Evolutionary conservation across 2,888 invertebrate genomes (phyloP), one percentile per base, ranked within the genome.

Genomic region (Cephonodes hylas): DNA sequence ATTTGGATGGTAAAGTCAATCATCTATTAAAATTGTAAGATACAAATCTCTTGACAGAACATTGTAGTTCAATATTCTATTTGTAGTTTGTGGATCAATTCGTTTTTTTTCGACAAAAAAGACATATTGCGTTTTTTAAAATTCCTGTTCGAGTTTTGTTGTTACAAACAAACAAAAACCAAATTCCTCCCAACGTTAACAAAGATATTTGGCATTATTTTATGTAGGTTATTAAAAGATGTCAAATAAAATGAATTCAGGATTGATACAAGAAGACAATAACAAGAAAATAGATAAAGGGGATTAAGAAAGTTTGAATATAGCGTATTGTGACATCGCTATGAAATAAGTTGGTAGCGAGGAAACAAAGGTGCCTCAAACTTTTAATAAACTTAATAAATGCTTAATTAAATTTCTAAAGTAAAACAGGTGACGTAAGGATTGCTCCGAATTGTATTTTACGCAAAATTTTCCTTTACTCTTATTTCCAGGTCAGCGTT

Each of bases 361-460:
- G 15, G 61, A 61, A 61, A 61, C 61, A 61, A 61, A 58, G 61
- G 61, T 58, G 58, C 58, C 34, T 61, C 58, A 45, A 61, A 61
- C 45, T 61, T 61, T 58, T 58, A 61, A 61, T 57, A 57, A 57
- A 45, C 27, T 61, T 61, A 61, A 57, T 61, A 61, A 61, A 58
- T 58, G 45, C 34, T 46, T 58, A 58, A 58, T 61, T 57, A 45
- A 61, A 46, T 61, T 58, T 61, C 46, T 42, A 18, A 31, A 58
- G 57, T 46, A 38, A 61, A 57, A 45, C 45, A 38, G 60, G 25
- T 42, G 48, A 27, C 20, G 38, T 60, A 15, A 48, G n/a, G 25
- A 27, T 31, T 20, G 15, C 8, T 27, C 10, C 8, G 27, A 53
- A 53, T 53, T 18, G 27, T 18, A 18, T 48, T 46, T 23, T 13